phyloP scores from a whole-genome alignment of 2,113 vertebrate species.

The Ictalurus furcatus region DNA sequence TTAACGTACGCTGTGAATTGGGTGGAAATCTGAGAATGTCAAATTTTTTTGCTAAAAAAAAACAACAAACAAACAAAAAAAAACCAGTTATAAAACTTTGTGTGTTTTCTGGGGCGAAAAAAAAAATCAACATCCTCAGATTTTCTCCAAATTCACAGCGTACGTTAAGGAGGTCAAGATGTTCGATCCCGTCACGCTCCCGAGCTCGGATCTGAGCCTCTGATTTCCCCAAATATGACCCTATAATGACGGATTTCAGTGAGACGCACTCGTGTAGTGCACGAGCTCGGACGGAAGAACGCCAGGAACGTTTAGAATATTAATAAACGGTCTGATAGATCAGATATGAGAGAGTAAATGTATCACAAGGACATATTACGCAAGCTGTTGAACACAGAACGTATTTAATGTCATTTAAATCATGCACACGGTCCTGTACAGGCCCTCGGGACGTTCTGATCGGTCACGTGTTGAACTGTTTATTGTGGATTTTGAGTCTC shows the following conservation, averaged over 20 bases:
- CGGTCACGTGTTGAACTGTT: neutral
- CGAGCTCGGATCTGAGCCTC: neutral
- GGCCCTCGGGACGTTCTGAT: too few relatives aligned
- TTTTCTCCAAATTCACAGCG: neutral
- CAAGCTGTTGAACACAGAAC: too few relatives aligned
- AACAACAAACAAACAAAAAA: too few relatives aligned
- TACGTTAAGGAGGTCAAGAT: neutral
- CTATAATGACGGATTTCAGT: neutral
- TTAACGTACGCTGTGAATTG: rapidly evolving
- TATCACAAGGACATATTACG: neutral
- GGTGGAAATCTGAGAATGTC: neutral
- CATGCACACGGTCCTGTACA: neutral
- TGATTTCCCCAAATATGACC: neutral
- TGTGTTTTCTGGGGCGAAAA: neutral
- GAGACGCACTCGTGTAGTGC: neutral
- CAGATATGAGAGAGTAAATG: neutral
- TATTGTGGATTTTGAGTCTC: neutral
- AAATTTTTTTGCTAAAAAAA: neutral
- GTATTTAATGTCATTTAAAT: too few relatives aligned
- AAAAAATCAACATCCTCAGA: neutral
- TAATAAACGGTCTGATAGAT: neutral
- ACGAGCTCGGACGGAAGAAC: too few relatives aligned
- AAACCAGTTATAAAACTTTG: too few relatives aligned
- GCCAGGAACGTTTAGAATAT: neutral
- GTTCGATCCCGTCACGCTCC: neutral